These are phyloP conservation scores for Scartelaos histophorus DNA, from an alignment of 2,113 vertebrate species.

Conservation along the genomic window DNA sequence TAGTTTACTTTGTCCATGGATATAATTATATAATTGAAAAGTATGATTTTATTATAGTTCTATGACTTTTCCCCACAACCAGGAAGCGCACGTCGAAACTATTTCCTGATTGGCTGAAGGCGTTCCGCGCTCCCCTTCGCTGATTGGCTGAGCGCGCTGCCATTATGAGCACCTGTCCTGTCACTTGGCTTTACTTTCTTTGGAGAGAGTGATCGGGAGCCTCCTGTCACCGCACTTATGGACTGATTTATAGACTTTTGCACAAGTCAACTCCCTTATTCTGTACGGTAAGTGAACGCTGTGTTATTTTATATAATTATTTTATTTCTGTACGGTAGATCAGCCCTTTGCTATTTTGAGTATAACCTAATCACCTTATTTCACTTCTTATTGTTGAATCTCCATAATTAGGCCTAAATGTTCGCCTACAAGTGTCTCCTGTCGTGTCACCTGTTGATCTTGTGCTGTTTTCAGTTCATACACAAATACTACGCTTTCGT, in stretches of 20 bases:
- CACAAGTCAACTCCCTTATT: not conserved
- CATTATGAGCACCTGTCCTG: conserved; percentile 10
- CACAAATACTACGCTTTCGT: not conserved
- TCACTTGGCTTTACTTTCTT: not conserved
- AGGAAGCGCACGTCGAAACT: not conserved
- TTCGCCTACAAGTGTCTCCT: not conserved
- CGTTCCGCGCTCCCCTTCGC: too few relatives aligned
- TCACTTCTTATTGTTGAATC: not conserved
- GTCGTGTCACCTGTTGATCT: not conserved
- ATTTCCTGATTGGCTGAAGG: conserved; percentile 19
- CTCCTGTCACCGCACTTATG: not conserved
- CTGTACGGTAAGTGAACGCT: conserved; percentile 28
- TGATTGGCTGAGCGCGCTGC: conserved; percentile 33
- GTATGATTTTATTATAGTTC: too few relatives aligned
- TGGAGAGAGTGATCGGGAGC: not conserved
- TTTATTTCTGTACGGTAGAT: conserved; percentile 27
- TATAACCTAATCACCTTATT: not conserved
- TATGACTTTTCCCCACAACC: too few relatives aligned
- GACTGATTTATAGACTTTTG: conserved; percentile 32
- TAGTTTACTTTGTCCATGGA: not conserved
- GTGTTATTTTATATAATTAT: not conserved
- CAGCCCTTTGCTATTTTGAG: not conserved
- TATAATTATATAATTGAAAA: too few relatives aligned
- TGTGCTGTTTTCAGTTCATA: not conserved
- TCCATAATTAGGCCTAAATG: not conserved